Evolutionary conservation across 2,797 vertebrate genomes (phyloP).

Genomic region (Myioborus melanocephalus): DNA sequence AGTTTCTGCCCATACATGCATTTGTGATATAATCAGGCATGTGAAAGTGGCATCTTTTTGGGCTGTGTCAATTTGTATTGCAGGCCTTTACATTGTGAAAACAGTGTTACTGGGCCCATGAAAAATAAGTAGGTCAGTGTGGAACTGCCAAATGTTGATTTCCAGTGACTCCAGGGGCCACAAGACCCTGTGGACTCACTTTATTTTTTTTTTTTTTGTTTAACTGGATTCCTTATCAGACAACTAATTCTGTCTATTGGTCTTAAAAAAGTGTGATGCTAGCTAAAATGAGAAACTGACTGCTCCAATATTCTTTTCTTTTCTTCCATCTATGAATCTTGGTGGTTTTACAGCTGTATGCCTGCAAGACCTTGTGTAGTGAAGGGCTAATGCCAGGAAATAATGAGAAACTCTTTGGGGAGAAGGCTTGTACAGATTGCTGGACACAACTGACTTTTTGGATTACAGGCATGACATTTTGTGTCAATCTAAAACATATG

Average conservation of each 20-base stretch:
- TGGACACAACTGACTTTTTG: not conserved
- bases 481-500: not conserved
- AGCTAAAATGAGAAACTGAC: not conserved
- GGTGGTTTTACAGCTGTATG: not conserved
- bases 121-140: not conserved
- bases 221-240: not conserved
- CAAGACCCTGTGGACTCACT: not conserved
- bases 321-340: not conserved
- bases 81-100: not conserved
- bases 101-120: not conserved
- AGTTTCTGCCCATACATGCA: not conserved
- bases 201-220: not conserved
- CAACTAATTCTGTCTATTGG: not conserved
- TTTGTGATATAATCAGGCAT: not conserved
- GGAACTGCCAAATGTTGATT: not conserved
- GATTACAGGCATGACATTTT: not conserved
- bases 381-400: not conserved
- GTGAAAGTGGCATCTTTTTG: not conserved
- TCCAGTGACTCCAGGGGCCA: not conserved
- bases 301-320: too few relatives aligned
- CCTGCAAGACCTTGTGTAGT: not conserved
- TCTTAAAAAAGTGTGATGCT: not conserved
- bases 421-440: not conserved
- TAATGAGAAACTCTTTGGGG: not conserved
- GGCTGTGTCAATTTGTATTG: not conserved